A percentile compares a stretch with the other conserved stretches of the same genome.
phyloP scores from a whole-genome alignment of 2,888 invertebrate species.

The Beris morrisii region DNA sequence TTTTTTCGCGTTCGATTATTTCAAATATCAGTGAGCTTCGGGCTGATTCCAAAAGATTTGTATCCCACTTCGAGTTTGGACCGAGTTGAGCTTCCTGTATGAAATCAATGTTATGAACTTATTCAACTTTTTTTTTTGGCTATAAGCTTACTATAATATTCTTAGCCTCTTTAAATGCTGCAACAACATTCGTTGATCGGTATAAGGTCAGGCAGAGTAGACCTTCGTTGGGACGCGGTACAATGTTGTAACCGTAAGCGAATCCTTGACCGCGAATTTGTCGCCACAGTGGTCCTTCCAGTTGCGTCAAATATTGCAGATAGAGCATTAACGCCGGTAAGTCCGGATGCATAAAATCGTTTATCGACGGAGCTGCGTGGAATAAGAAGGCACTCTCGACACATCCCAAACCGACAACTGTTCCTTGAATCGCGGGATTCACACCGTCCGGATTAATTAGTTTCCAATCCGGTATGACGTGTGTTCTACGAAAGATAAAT shows the following conservation, averaged over 20 bases:
- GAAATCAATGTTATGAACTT: conserved; percentile 24
- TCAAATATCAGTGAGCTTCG: conserved; percentile 86
- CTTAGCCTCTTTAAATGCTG: conserved; percentile 77
- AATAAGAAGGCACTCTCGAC: conserved; percentile 76
- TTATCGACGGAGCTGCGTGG: conserved; percentile 69
- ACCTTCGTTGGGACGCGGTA: conserved; percentile 67
- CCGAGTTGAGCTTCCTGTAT: conserved; percentile 34
- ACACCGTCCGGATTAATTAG: conserved; percentile 46
- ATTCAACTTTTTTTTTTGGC: conserved; percentile 51
- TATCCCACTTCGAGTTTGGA: conserved; percentile 63
- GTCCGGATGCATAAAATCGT: conserved; percentile 64
- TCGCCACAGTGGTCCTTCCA: conserved; percentile 80
- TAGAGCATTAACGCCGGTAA: conserved; percentile 75
- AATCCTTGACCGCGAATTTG: conserved; percentile 84
- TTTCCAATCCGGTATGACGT: conserved; percentile 45
- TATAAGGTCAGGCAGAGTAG: conserved; percentile 72
- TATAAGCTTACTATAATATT: conserved; percentile 65
- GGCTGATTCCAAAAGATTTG: conserved; percentile 77
- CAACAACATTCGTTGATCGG: conserved; percentile 75
- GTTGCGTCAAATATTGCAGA: conserved; percentile 75
- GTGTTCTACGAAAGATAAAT: conserved; percentile 20
- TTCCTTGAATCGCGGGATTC: conserved; percentile 58
- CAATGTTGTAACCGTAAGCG: conserved; percentile 76
- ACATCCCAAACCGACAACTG: conserved; percentile 78
- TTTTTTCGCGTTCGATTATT: conserved; percentile 78